A percentile compares a stretch with the other conserved stretches of the same genome.
Evolutionary conservation across 2,888 invertebrate genomes (phyloP).

Genomic region (Nesidiocoris tenuis): DNA sequence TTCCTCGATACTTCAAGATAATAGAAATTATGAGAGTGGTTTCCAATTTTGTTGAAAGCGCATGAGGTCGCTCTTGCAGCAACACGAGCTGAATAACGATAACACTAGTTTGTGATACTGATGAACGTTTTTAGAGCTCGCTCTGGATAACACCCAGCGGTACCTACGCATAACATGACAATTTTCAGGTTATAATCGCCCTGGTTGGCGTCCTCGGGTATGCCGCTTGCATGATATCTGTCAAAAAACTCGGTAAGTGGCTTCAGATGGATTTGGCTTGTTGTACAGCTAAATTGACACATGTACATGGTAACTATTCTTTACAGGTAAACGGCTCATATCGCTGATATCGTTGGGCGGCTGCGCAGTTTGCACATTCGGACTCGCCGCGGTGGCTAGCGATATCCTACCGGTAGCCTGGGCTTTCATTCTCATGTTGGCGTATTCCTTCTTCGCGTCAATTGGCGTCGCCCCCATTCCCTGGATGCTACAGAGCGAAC

Average conservation of each 20-base stretch:
- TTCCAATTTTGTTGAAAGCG: too few relatives aligned
- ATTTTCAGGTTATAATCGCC: slow-evolving; percentile 58
- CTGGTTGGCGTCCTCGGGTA: slow-evolving; percentile 57
- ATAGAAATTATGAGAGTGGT: too few relatives aligned
- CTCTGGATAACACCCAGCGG: too few relatives aligned
- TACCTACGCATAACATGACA: too few relatives aligned
- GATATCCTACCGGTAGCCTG: slow-evolving; percentile 54
- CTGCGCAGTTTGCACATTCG: slow-evolving; percentile 52
- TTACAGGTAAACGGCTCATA: slow-evolving; percentile 56
- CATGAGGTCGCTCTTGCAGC: too few relatives aligned
- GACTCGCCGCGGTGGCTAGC: slow-evolving; percentile 34
- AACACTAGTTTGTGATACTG: too few relatives aligned
- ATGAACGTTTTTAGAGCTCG: too few relatives aligned
- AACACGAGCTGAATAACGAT: too few relatives aligned
- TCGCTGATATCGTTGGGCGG: slow-evolving; percentile 57
- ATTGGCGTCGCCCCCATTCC: slow-evolving; percentile 56
- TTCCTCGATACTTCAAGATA: too few relatives aligned
- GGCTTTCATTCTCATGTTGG: slow-evolving; percentile 57
- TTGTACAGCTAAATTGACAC: neutral
- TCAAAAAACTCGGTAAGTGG: slow-evolving; percentile 55
- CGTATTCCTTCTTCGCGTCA: slow-evolving; percentile 57
- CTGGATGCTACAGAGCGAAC: slow-evolving; percentile 62
- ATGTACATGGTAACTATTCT: neutral
- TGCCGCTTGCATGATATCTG: slow-evolving; percentile 56
- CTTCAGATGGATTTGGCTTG: neutral